Evolutionary conservation across 1,140 invertebrate genomes (phyloP).

Genomic region (Antheraea mylitta): DNA sequence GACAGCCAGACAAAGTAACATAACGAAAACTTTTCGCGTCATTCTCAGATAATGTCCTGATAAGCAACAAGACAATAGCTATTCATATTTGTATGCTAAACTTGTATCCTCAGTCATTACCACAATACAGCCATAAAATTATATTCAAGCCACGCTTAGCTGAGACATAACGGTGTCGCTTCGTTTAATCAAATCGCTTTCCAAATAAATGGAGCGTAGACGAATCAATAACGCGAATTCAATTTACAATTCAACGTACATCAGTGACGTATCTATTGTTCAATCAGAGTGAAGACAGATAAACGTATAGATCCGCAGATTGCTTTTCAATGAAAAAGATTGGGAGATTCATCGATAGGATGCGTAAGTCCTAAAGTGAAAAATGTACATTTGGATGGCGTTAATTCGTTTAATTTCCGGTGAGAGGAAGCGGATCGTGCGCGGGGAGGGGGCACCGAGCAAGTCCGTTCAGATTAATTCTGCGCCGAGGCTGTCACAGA

Average conservation of each 20-base stretch:
- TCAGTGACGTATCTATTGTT: slow-evolving; percentile 74
- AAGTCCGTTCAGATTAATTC: slow-evolving; percentile 75
- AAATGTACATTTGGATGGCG: slow-evolving; percentile 78
- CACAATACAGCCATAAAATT: slow-evolving; percentile 33
- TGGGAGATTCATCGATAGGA: slow-evolving; percentile 69
- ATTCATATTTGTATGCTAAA: slow-evolving; percentile 27
- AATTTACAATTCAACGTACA: slow-evolving; percentile 74
- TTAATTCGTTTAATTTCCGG: slow-evolving; percentile 79
- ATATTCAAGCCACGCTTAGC: slow-evolving; percentile 49
- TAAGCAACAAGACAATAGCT: slow-evolving; percentile 20
- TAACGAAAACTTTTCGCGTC: slow-evolving; percentile 8
- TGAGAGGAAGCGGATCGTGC: slow-evolving; percentile 48
- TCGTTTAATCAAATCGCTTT: slow-evolving; percentile 68
- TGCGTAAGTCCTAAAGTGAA: slow-evolving; percentile 72
- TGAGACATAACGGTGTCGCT: slow-evolving; percentile 54
- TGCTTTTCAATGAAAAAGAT: slow-evolving; percentile 67
- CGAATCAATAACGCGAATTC: slow-evolving; percentile 73
- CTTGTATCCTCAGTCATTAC: slow-evolving; percentile 28
- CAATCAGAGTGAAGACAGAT: slow-evolving; percentile 71
- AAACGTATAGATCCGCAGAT: slow-evolving; percentile 68
- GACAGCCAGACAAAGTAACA: not conserved
- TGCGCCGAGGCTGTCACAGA: slow-evolving; percentile 71
- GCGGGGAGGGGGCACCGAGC: slow-evolving; percentile 35
- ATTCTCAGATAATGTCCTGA: slow-evolving; percentile 6
- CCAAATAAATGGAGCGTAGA: slow-evolving; percentile 68